These are phyloP conservation scores for Murina feae DNA, from an alignment of 2,113 vertebrate genomes.

Conservation along the genomic window DNA sequence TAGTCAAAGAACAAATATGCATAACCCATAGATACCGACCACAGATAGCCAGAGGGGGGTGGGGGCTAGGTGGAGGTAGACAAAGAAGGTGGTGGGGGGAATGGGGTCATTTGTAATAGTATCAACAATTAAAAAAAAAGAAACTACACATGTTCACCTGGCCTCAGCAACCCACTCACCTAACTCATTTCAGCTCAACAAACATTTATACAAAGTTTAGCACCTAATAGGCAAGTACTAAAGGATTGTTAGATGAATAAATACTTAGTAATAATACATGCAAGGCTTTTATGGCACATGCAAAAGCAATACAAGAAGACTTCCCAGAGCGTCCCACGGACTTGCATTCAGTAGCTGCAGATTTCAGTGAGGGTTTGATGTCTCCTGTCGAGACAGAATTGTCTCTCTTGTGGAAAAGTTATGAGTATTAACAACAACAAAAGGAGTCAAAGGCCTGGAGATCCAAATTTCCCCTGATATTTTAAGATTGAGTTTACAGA, in stretches of 20 bases:
- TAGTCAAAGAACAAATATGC: too few relatives aligned
- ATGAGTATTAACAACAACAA: neutral
- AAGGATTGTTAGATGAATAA: neutral
- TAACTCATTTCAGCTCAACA: neutral
- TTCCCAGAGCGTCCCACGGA: neutral
- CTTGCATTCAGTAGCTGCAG: neutral
- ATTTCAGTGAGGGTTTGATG: neutral
- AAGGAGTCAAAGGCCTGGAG: neutral
- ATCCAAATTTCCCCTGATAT: neutral
- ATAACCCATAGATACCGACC: too few relatives aligned
- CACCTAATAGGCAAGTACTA: neutral
- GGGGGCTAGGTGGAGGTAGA: too few relatives aligned
- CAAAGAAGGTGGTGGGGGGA: too few relatives aligned
- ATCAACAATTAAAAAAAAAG: too few relatives aligned
- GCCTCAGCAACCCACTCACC: neutral
- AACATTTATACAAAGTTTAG: neutral
- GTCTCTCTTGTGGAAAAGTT: conserved; percentile 30
- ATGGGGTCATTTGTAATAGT: too few relatives aligned
- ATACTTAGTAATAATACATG: neutral
- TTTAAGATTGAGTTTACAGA: conserved; percentile 38
- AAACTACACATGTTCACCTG: neutral
- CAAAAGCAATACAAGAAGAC: neutral
- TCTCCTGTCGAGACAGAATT: neutral
- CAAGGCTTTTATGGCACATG: neutral
- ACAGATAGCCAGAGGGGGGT: too few relatives aligned